phyloP scores from a whole-genome alignment of 2,113 vertebrate species.

The Saccopteryx leptura region DNA sequence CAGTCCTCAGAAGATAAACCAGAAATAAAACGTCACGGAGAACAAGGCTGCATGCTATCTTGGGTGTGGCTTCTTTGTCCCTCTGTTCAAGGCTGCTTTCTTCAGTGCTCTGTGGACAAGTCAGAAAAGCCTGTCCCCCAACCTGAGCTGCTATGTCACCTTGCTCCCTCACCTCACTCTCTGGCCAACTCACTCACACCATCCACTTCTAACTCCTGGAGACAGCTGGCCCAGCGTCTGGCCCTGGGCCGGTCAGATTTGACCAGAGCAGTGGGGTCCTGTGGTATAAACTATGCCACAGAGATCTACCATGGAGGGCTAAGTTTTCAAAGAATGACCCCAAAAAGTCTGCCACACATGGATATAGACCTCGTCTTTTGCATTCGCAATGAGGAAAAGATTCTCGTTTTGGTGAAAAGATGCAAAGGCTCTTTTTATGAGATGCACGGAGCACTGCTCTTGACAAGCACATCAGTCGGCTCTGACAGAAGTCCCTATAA shows the following conservation, averaged over 20 bases:
- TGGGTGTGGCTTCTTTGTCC: fast-evolving
- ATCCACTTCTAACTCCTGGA: neutral
- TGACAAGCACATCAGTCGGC: neutral
- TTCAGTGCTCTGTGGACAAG: fast-evolving
- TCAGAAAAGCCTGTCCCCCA: neutral
- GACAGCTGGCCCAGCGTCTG: neutral
- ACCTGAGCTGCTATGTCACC: neutral
- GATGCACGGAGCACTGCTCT: neutral
- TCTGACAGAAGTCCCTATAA: fast-evolving
- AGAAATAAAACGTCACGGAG: neutral
- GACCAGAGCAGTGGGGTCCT: neutral
- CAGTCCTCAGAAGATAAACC: neutral
- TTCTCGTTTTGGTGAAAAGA: neutral
- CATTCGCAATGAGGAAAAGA: neutral
- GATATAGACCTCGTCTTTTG: neutral
- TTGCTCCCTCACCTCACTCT: too few relatives aligned
- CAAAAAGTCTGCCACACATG: fast-evolving
- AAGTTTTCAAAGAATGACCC: neutral
- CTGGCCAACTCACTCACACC: neutral
- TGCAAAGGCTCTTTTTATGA: neutral
- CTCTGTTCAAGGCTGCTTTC: fast-evolving
- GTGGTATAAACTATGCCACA: neutral
- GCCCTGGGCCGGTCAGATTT: too few relatives aligned
- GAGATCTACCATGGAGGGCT: neutral
- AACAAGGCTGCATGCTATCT: fast-evolving